Base-by-base conservation (phyloP, 2,888 invertebrate genomes). In the Clostera curtula region DNA sequence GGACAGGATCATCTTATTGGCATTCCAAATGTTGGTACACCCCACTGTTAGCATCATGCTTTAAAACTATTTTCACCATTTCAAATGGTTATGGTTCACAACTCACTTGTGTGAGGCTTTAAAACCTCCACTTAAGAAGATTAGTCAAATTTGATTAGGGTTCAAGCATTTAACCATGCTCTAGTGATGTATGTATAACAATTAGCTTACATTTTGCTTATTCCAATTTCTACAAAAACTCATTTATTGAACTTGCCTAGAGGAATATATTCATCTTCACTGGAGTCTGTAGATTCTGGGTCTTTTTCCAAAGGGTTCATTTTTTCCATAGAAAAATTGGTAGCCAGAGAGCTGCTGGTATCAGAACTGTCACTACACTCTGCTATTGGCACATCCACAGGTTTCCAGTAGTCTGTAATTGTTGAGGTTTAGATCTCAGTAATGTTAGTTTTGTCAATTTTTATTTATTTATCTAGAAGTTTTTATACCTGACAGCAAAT, bases 181-280 rank as follows among this genome's bases (percentile, higher is more conserved):
- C n/a, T n/a, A n/a, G n/a, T n/a, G n/a, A n/a, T n/a, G 18, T 22
- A 9, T 9, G 7, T 7, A 22, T 13, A 13, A 22, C 9, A 13
- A 8, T 13, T 17, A 25, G 41, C 43, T 43, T 43, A 43, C 40
- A 36, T 25, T 29, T 37, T 24, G 29, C 11, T 26, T 24, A 27
- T 27, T 40, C 40, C 43, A 20, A 21, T 25, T 27, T 29, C 19
- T 35, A 30, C 8, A 34, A 36, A 34, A 30, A 43, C 25, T 34
- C 33, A 48, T 31, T 40, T 36, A 40, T 38, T 31, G 37, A 37
- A 49, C 52, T 49, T 60, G 71, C 79, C 69, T 56, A 67, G 47
- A 31, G 82, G 83, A 49, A 79, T 79, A 46, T 83, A 83, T 63
- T 83, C 82, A 60, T 83, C 80, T 56, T 74, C 82, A 69, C 82